Evolutionary conservation across 2,888 invertebrate species (phyloP).

Genomic region (Timandra comae): DNA sequence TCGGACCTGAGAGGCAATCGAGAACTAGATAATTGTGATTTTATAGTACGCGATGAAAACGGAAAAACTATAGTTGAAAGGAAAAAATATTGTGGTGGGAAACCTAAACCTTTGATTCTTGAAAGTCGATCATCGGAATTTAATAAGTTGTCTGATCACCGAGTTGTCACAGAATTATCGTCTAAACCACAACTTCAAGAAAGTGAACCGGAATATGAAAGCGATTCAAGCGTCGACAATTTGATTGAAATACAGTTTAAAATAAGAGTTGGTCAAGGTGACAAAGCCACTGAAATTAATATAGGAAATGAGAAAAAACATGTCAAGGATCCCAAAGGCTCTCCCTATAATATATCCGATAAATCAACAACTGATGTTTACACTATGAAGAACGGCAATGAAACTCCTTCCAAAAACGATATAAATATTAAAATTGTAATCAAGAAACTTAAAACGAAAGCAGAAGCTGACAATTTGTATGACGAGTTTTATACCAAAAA

Average conservation of each 20-base stretch:
- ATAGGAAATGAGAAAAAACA: constrained; percentile 29
- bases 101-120: constrained; percentile 23
- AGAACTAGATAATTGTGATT: too few relatives aligned
- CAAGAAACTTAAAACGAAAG: constrained; percentile 40
- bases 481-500: constrained; percentile 37
- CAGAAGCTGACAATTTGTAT: too few relatives aligned
- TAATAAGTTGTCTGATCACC: constrained; percentile 33
- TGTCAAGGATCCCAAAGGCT: constrained; percentile 12
- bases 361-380: constrained; percentile 44
- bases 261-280: constrained; percentile 43
- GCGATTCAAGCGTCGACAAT: constrained; percentile 38
- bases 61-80: constrained; percentile 49
- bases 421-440: constrained; percentile 53
- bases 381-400: constrained; percentile 30
- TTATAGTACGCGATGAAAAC: constrained; percentile 42
- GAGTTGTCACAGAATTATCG: constrained; percentile 22
- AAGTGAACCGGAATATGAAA: constrained; percentile 25
- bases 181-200: constrained; percentile 20
- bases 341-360: too few relatives aligned
- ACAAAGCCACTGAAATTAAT: constrained; percentile 41
- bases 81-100: constrained; percentile 33
- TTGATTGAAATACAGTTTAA: constrained; percentile 55
- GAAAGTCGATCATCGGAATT: constrained; percentile 39
- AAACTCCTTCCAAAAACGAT: constrained; percentile 39
- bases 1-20: too few relatives aligned